Evolutionary conservation across 2,888 invertebrate genomes (phyloP), one percentile per base, ranked within the genome.

Genomic region (Rambutsinella grinnellia): DNA sequence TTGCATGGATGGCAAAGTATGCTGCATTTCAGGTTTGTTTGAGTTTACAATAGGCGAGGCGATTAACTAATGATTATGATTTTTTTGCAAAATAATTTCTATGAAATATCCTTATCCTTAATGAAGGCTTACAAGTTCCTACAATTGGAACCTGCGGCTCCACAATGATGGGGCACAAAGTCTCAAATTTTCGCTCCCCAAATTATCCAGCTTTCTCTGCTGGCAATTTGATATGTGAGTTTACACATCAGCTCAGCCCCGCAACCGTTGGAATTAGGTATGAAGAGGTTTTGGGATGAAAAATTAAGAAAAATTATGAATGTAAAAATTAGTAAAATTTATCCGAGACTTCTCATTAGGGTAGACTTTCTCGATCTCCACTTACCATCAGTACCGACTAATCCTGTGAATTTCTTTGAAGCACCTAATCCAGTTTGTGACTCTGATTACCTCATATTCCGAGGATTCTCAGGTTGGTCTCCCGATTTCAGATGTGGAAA

Each of bases 401-500:
- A 78, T n/a, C 49, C 74, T 3, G 36, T 54, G 36, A 69, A 68
- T 28, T 72, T 63, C 15, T 67, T 58, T n/a, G 74, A 69, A 36
- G 61, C 74, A 54, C 66, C 75, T 0, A 47, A 66, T 51, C 65
- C 80, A 21, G 49, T 72, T 46, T 80, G 80, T 68, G 81, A 79
- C 57, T 80, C 79, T 6, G 81, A 81, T 53, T 79, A 79, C 66
- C 58, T 79, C 44, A 79, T 81, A 57, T 66, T 81, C 15, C 70
- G 77, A 66, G 81, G 81, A 8, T 81, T 81, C 56, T 28, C 69
- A 6, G 74, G 75, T 21, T 81, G 79, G 79, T 61, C 75, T 1
- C 81, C 79, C 1, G 81, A 81, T 36, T 72, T 77, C 17, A 46
- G 81, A 57, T 81, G 81, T 28, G 81, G 81, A 47, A 81, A 81